Evolutionary conservation across 2,888 invertebrate species (phyloP).

Genomic region (Pilophorus perplexus): DNA sequence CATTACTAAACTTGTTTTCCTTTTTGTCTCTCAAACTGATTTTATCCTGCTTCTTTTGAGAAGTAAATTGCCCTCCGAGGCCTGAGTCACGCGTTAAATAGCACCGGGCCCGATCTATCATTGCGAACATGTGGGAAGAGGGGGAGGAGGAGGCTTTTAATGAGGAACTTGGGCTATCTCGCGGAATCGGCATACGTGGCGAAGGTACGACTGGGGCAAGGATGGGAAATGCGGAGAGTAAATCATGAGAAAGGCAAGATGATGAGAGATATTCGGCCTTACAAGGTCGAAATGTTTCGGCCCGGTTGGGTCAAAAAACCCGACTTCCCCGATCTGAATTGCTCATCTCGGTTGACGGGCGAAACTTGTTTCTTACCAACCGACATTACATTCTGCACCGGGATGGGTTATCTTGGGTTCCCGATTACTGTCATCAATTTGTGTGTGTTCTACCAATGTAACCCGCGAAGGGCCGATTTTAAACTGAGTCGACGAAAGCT

Average conservation of each 20-base stretch:
- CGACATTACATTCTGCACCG: no score
- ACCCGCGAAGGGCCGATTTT: no score
- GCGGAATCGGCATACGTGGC: constrained; percentile 16
- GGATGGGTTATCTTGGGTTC: no score
- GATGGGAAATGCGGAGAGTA: not conserved
- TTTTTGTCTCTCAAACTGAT: no score
- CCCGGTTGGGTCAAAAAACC: not conserved
- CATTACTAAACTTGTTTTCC: no score
- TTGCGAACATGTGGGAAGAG: not conserved
- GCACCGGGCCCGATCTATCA: constrained; percentile 12
- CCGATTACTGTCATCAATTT: no score
- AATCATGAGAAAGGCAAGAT: constrained; percentile 14
- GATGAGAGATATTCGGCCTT: constrained; percentile 28
- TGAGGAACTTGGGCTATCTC: not conserved
- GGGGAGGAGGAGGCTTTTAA: not conserved
- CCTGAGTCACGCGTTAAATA: constrained; percentile 23
- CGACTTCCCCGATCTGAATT: no score
- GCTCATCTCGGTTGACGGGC: no score
- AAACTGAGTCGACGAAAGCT: no score
- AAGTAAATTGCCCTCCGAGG: constrained; percentile 22
- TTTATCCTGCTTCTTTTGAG: constrained; percentile 11
- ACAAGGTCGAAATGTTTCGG: constrained; percentile 18
- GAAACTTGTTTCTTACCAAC: no score
- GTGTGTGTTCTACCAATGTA: no score
- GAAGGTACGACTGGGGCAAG: no score